Conservation (phyloP, 2,797 vertebrate genomes). For the Vireo griseus region DNA sequence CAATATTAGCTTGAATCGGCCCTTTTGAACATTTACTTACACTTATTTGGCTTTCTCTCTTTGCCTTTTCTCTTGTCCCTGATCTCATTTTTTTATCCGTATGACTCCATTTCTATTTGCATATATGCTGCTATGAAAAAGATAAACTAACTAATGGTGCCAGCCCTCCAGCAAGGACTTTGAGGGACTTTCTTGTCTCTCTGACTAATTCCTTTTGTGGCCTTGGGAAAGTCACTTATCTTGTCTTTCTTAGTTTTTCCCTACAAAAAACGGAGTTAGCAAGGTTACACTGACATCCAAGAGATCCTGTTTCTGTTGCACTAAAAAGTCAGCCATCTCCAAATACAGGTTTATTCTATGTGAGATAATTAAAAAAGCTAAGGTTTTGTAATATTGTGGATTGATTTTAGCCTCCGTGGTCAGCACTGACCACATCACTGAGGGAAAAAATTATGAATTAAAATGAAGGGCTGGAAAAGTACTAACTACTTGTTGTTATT, state of each 20-base stretch:
- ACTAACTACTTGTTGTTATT: conserved; percentile 25
- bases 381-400: neutral
- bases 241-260: conserved; percentile 25
- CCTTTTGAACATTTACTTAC: neutral
- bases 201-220: conserved; percentile 37
- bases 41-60: conserved; percentile 1
- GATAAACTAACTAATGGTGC: conserved; percentile 29
- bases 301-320: neutral
- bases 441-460: neutral
- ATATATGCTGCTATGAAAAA: conserved; percentile 37
- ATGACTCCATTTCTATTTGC: conserved; percentile 30
- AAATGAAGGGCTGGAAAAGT: conserved; percentile 2
- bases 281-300: neutral
- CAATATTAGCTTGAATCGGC: neutral
- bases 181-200: conserved; percentile 32
- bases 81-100: neutral
- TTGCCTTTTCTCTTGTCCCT: neutral
- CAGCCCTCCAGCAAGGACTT: conserved; percentile 41
- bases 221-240: conserved; percentile 58
- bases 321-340: neutral
- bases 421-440: neutral
- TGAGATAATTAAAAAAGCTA: conserved; percentile 15
- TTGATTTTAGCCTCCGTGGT: conserved; percentile 7
- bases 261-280: conserved; percentile 10
- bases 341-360: neutral